These are phyloP conservation scores for Pempheris klunzingeri DNA, from an alignment of 2,797 vertebrate genomes.

Conservation along the genomic window DNA sequence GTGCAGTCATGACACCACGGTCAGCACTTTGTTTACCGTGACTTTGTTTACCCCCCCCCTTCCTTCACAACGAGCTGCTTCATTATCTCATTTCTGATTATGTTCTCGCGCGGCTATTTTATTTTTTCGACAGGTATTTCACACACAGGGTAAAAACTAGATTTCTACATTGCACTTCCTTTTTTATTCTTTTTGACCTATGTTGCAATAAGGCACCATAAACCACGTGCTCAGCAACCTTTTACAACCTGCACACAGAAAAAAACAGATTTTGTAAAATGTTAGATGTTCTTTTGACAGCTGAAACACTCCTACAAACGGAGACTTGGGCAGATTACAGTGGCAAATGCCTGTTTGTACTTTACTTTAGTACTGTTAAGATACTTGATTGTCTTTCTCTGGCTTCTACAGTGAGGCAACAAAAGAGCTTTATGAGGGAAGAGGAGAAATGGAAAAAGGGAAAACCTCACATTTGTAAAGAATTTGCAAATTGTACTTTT, in stretches of 20 bases:
- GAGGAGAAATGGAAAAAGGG: background rate
- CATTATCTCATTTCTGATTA: background rate
- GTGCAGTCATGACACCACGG: conserved; percentile 62
- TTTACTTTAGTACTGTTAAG: no score
- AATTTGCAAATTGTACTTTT: background rate
- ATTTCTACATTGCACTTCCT: no score
- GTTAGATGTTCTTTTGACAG: background rate
- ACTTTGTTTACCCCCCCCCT: conserved; percentile 22
- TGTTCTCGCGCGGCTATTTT: no score
- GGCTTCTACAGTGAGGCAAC: background rate
- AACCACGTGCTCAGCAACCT: no score
- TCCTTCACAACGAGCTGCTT: conserved; percentile 9
- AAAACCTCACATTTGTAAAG: background rate
- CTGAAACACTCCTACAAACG: background rate
- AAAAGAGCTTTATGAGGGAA: background rate
- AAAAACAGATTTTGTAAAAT: background rate
- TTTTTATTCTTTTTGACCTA: no score
- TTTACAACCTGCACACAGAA: no score
- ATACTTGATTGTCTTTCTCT: background rate
- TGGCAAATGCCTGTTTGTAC: background rate
- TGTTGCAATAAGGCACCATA: no score
- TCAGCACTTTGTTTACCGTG: conserved; percentile 47
- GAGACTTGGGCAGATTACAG: background rate
- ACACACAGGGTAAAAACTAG: background rate
- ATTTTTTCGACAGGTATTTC: no score